Base-by-base conservation (phyloP, 2,888 invertebrate species). In the Hypolimnas misippus region DNA sequence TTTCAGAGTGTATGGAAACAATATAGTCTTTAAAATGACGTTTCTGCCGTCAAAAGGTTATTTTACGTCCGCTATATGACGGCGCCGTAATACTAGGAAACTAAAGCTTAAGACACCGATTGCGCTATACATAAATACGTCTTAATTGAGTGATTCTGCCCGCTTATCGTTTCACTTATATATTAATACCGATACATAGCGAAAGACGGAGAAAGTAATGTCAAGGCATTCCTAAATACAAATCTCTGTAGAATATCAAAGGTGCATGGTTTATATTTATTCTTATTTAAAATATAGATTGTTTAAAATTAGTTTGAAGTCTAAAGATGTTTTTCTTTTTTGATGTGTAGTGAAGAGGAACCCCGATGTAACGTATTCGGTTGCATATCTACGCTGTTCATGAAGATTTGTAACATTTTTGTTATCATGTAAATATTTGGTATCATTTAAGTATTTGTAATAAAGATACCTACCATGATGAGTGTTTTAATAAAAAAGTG, bases 391-490 rank as follows among this genome's bases (percentile, higher is more conserved):
- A 50, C 53, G 61, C 57, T 52, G 61, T 60, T 61, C 58, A 40
- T 55, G 57, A 73, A 72, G 65, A 71, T 78, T 81, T 83, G 75
- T 82, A 82, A 77, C 65, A 77, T 83, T 80, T 46, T 85, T 83
- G 82, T 85, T 86, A 83, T 78, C 71, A 74, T 86, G 83, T 87
- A 83, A 81, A 83, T 83, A 84, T 73, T 77, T 77, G 81, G 81
- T 84, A 82, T 83, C 77, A 62, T 78, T 76, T 82, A 78, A 82
- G 78, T 81, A 81, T 83, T 86, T 87, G 80, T 84, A 88, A 87
- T 87, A 87, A 87, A 87, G 83, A 83, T 86, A 87, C 81, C 81
- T 84, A 83, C 78, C 76, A 79, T 76, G 70, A 81, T 76, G 57
- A 72, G 71, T 83, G 79, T 85, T 85, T 85, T 76, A 78, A 73